Conservation (phyloP, 1,140 invertebrate species). For the Drosophila saltans region DNA sequence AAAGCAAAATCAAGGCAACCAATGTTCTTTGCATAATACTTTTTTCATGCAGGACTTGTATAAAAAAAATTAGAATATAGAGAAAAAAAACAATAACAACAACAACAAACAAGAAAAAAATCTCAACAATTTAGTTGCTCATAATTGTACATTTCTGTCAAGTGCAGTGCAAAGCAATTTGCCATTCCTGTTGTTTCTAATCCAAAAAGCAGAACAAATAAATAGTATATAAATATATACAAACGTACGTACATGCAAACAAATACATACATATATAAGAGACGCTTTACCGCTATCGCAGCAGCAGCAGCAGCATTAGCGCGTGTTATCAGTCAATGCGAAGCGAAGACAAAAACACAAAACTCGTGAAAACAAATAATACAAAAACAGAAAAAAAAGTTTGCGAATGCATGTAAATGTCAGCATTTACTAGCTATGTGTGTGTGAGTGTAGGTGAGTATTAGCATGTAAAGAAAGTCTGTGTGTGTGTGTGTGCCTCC, state of each 20-base stretch:
- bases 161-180: conserved; percentile 54
- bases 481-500: conserved; percentile 28
- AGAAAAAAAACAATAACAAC: conserved; percentile 12
- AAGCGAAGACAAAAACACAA: conserved; percentile 54
- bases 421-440: conserved; percentile 6
- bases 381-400: neutral
- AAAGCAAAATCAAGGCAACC: conserved; percentile 21
- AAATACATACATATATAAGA: neutral
- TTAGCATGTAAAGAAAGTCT: conserved; percentile 16
- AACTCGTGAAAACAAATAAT: conserved; percentile 42
- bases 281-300: conserved; percentile 5
- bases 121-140: conserved; percentile 10
- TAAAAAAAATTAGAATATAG: neutral
- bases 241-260: neutral
- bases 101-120: neutral
- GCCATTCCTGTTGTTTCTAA: conserved; percentile 40
- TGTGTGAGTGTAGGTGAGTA: conserved; percentile 36
- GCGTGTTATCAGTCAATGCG: conserved; percentile 50
- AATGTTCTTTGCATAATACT: conserved; percentile 73
- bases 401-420: conserved; percentile 61
- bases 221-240: neutral
- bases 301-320: conserved; percentile 37
- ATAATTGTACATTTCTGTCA: conserved; percentile 30
- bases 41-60: neutral
- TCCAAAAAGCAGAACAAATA: conserved; percentile 17